Evolutionary conservation across 1,140 invertebrate genomes (phyloP), one percentile per base, ranked within the genome.

Genomic region (Diprion similis): DNA sequence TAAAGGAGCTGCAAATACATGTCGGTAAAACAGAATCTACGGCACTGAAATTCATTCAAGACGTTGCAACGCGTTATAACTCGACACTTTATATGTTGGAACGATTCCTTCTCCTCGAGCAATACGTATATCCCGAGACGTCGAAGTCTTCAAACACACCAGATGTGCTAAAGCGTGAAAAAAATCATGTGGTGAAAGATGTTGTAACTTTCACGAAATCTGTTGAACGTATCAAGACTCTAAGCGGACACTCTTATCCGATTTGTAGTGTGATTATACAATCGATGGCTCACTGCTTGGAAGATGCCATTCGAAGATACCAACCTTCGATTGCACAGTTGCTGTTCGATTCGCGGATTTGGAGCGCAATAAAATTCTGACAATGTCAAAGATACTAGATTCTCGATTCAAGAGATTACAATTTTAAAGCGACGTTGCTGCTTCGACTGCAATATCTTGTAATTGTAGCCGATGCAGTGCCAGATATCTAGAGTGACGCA

Each of bases 121-220:
- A 78, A 73, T 76, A 82, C 37, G 46, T 88, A 0, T 85, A 78
- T 74, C 71, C 81, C 24, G 83, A 86, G 45, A 70, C 84, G 13
- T 72, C 80, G 74, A 75, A 80, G 24, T 79, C 84, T 77, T 76
- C 73, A 71, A 80, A 72, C 51, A 59, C 51, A 13, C 83, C 84
- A 15, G 59, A 79, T 8, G 83, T 88, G 81, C 73, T 86, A 11
- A 74, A 37, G 77, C 79, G 65, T 15, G 72, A 78, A 47, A 82
- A 87, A 79, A 69, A 84, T 46, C 72, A 71, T 3, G 77, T 82
- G 70, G 10, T 77, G 13, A 70, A 68, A 65, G 73, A 77, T 46
- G 9, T 77, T 46, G 24, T 71, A 59, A 10, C n/a, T 9, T 17
- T 75, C 37, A 51, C 75, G 67, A 70, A 71, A 73, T 74, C 65